Evolutionary conservation across 2,113 vertebrate genomes (phyloP), one percentile per base, ranked within the genome.

Genomic region (Pangasianodon hypophthalmus): DNA sequence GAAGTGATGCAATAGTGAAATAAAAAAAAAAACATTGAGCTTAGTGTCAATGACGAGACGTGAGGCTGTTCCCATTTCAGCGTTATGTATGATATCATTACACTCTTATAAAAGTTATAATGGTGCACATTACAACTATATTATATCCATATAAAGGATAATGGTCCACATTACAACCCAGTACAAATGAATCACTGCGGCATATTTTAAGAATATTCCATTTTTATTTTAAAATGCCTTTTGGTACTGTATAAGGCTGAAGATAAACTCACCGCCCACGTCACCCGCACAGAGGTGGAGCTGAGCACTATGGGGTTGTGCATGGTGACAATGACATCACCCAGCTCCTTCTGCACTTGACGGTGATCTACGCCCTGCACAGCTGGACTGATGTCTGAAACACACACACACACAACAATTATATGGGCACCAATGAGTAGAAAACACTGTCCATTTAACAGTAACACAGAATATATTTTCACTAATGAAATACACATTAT

Each of bases 311-410:
- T 97, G 1, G 98, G 98, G 91, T 96, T 98, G 88, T 99, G 98
- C 41, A 99, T 95, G 8, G 97, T 97, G 24, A 99, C 97, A 56
- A 98, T 97, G 90, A 99, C 98, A 0, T 99, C 98, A 0, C 98
- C 98, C 1, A 99, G 96, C 56, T 99, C 98, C 82, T 98, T 99
- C 95, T 99, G 98, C 0, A 99, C 98, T 41, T 99, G 98, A 73
- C 98, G 97, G 92, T 99, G 98, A 94, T 99, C 98, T 37, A 99
- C 98, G 44, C 98, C 98, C 94, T 99, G 98, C 60, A 98, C 97
- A 79, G 98, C 98, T 75, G 98, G 98, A 90, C 98, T 99, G 92
- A 99, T 99, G 94, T 99, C 98, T 99, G 92, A 52, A n/a, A 79
- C 46, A 84, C 50, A 87, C 5, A 88, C 24, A 64, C 41, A 84